These are phyloP conservation scores for Brotula barbata DNA, from an alignment of 2,797 vertebrate species.

Conservation along the genomic window DNA sequence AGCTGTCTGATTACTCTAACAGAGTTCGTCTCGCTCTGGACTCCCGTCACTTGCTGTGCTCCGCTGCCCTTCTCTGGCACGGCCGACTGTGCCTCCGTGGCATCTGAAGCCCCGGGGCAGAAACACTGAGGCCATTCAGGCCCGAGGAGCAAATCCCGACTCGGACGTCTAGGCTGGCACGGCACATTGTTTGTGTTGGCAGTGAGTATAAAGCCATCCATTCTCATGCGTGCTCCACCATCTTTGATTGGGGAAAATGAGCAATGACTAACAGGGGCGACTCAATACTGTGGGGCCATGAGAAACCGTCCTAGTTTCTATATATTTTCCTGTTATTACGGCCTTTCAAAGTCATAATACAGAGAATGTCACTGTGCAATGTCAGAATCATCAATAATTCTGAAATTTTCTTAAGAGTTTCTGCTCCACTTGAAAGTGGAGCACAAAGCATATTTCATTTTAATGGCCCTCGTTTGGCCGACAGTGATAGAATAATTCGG, in stretches of 20 bases:
- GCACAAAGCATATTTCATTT: slow-evolving; percentile 48
- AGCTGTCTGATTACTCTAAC: slow-evolving; percentile 51
- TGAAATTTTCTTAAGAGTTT: slow-evolving; percentile 20
- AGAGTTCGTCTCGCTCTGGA: slow-evolving; percentile 24
- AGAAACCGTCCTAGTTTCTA: slow-evolving; percentile 21
- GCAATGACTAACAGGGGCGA: slow-evolving; percentile 20
- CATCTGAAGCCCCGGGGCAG: slow-evolving; percentile 34
- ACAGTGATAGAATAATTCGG: slow-evolving; percentile 51
- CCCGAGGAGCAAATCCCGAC: slow-evolving; percentile 51
- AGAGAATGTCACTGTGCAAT: background rate
- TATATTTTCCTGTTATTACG: slow-evolving; percentile 15
- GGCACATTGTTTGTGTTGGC: slow-evolving; percentile 72
- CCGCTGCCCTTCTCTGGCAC: slow-evolving; percentile 36
- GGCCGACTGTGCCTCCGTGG: slow-evolving; percentile 40
- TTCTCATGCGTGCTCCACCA: slow-evolving; percentile 53
- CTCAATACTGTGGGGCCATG: slow-evolving; percentile 13
- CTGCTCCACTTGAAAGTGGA: slow-evolving; percentile 37
- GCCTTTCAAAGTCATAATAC: slow-evolving; percentile 2
- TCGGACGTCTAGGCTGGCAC: slow-evolving; percentile 53
- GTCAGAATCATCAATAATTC: slow-evolving; percentile 14
- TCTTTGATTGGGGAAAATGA: slow-evolving; percentile 43
- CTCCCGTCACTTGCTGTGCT: slow-evolving; percentile 23
- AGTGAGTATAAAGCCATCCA: slow-evolving; percentile 52
- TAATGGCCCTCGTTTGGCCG: slow-evolving; percentile 60
- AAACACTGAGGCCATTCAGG: slow-evolving; percentile 66